A percentile compares a stretch with the other conserved stretches of the same genome.
Evolutionary conservation across 2,888 invertebrate species (phyloP).

Genomic region (Craniophora ligustri): DNA sequence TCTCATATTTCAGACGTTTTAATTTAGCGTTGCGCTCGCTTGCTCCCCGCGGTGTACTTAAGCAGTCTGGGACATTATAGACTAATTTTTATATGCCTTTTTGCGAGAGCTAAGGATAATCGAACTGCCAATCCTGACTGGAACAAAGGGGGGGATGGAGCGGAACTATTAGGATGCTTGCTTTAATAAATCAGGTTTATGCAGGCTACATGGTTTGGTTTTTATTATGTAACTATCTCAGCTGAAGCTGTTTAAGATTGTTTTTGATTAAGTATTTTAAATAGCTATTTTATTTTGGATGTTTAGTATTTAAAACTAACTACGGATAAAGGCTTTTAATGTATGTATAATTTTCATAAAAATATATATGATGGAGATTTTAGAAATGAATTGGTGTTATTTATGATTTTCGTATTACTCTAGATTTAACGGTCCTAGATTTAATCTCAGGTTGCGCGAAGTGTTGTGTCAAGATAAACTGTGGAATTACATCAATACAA

Average conservation of each 20-base stretch:
- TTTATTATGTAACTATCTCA: slow-evolving; percentile 25
- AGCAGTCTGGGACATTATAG: slow-evolving; percentile 82
- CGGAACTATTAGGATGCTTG: slow-evolving; percentile 68
- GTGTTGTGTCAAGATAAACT: too few relatives aligned
- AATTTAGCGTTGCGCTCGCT: slow-evolving; percentile 70
- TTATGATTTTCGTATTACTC: too few relatives aligned
- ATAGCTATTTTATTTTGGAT: slow-evolving; percentile 18
- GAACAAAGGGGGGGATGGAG: slow-evolving; percentile 73
- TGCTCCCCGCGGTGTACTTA: slow-evolving; percentile 80
- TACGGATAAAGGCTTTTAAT: too few relatives aligned
- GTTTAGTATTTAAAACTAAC: neutral
- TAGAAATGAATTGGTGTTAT: too few relatives aligned
- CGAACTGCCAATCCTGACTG: slow-evolving; percentile 85
- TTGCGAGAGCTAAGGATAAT: slow-evolving; percentile 81
- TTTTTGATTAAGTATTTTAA: slow-evolving; percentile 4
- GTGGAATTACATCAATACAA: too few relatives aligned
- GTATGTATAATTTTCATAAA: too few relatives aligned
- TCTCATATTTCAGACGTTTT: slow-evolving; percentile 78
- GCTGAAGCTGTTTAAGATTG: slow-evolving; percentile 14
- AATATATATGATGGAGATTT: too few relatives aligned
- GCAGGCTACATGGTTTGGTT: slow-evolving; percentile 34
- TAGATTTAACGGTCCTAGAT: too few relatives aligned
- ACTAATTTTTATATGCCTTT: slow-evolving; percentile 84
- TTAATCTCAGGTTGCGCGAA: too few relatives aligned
- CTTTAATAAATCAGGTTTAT: slow-evolving; percentile 70